phyloP scores from a whole-genome alignment of 1,140 invertebrate genomes.

The Plodia interpunctella region DNA sequence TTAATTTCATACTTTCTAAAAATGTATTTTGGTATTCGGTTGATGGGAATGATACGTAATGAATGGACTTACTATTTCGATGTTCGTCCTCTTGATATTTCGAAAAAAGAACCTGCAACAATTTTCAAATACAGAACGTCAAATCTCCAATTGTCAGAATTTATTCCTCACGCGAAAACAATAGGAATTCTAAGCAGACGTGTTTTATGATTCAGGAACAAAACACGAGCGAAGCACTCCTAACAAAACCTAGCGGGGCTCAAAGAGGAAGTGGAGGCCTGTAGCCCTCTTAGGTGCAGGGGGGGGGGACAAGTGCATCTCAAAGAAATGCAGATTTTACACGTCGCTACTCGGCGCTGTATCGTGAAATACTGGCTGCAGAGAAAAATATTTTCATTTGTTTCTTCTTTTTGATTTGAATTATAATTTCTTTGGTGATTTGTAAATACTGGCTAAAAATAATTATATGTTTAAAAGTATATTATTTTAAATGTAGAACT shows the following conservation, averaged over 20 bases:
- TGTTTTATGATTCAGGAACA: slow-evolving; percentile 10
- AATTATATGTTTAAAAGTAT: too few relatives aligned
- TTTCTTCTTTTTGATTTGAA: background rate
- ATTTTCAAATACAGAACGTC: background rate
- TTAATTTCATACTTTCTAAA: too few relatives aligned
- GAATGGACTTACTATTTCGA: too few relatives aligned
- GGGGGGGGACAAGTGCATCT: slow-evolving; percentile 68
- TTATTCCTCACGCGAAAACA: background rate
- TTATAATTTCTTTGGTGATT: background rate
- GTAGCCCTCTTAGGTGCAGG: slow-evolving; percentile 30
- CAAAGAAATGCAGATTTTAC: slow-evolving; percentile 77
- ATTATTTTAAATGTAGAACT: too few relatives aligned
- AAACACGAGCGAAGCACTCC: slow-evolving; percentile 10
- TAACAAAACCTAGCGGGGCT: slow-evolving; percentile 62
- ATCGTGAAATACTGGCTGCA: slow-evolving; percentile 43
- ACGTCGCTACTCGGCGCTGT: slow-evolving; percentile 70
- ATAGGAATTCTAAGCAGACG: slow-evolving; percentile 5
- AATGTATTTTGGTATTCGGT: too few relatives aligned
- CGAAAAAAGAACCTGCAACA: too few relatives aligned
- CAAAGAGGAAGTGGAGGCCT: slow-evolving; percentile 72
- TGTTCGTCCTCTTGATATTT: too few relatives aligned
- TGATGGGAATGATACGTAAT: too few relatives aligned
- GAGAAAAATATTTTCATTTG: slow-evolving; percentile 11
- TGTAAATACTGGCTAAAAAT: too few relatives aligned
- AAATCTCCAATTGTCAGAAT: slow-evolving; percentile 5